These are phyloP conservation scores for Takifugu bimaculatus DNA, from an alignment of 2,113 vertebrate species.

Conservation along the genomic window DNA sequence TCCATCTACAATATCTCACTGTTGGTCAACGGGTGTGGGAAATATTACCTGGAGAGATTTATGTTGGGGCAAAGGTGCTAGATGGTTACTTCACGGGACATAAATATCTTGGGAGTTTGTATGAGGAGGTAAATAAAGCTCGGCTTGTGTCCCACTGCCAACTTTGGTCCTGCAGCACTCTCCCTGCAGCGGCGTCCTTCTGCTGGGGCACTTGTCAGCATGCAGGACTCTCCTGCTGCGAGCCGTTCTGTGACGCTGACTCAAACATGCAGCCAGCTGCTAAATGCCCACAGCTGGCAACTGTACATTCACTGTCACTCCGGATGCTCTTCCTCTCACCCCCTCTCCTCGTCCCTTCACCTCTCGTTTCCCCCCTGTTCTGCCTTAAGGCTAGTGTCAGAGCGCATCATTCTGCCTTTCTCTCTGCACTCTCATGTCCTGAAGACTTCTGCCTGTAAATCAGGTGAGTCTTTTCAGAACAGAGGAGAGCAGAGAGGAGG, in stretches of 20 bases:
- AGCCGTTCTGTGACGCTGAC: conserved; percentile 44
- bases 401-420: conserved; percentile 40
- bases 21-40: background rate
- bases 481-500: conserved; percentile 3
- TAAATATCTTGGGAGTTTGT: background rate
- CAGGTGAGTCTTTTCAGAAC: conserved; percentile 15
- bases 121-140: background rate
- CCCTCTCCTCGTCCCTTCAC: conserved; percentile 25
- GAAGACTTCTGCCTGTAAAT: background rate
- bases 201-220: conserved; percentile 1
- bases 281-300: conserved; percentile 61
- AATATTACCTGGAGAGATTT: background rate
- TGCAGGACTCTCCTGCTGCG: conserved; percentile 21
- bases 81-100: too few species aligned
- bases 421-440: conserved; percentile 1
- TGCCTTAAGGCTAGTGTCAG: conserved; percentile 53
- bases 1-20: background rate
- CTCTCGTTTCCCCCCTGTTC: conserved; percentile 5
- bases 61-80: background rate
- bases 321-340: conserved; percentile 15
- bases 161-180: background rate
- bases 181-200: background rate
- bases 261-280: conserved; percentile 58
- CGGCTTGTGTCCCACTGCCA: background rate
- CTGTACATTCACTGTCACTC: conserved; percentile 45